Percentiles rank a stretch among this genome's conserved stretches.
Conservation (phyloP, 2,888 invertebrate species). For the Drosophila prostipennis region DNA sequence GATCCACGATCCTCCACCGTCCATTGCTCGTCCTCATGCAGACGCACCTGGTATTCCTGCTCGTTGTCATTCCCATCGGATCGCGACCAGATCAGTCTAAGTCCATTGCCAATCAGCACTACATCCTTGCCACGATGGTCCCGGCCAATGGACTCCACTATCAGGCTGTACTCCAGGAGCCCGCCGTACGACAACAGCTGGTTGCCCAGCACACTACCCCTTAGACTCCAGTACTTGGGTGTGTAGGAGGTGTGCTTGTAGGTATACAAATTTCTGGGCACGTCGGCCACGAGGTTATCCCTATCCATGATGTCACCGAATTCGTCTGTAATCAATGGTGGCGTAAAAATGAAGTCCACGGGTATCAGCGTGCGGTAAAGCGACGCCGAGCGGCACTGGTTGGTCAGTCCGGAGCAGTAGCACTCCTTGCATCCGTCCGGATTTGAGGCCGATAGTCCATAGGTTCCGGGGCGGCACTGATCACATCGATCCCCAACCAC, state of each 20-base stretch:
- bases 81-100: slow-evolving; percentile 89
- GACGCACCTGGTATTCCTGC: slow-evolving; percentile 85
- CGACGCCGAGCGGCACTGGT: slow-evolving; percentile 86
- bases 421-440: slow-evolving; percentile 93
- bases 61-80: slow-evolving; percentile 58
- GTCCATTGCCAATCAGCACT: slow-evolving; percentile 91
- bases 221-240: slow-evolving; percentile 90
- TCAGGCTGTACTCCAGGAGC: slow-evolving; percentile 89
- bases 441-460: slow-evolving; percentile 89
- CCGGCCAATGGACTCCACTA: slow-evolving; percentile 87
- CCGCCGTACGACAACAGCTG: slow-evolving; percentile 95
- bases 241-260: slow-evolving; percentile 85
- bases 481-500: slow-evolving; percentile 92
- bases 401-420: slow-evolving; percentile 93
- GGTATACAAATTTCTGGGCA: slow-evolving; percentile 87
- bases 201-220: slow-evolving; percentile 89
- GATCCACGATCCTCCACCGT: slow-evolving; percentile 85
- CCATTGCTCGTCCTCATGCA: slow-evolving; percentile 90
- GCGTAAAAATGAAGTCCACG: slow-evolving; percentile 86
- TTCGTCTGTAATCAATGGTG: slow-evolving; percentile 87
- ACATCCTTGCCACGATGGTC: slow-evolving; percentile 90
- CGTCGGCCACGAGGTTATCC: slow-evolving; percentile 84
- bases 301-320: slow-evolving; percentile 71
- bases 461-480: slow-evolving; percentile 91
- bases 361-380: slow-evolving; percentile 88